phyloP scores from a whole-genome alignment of 2,113 vertebrate genomes.

The Engraulis encrasicolus region DNA sequence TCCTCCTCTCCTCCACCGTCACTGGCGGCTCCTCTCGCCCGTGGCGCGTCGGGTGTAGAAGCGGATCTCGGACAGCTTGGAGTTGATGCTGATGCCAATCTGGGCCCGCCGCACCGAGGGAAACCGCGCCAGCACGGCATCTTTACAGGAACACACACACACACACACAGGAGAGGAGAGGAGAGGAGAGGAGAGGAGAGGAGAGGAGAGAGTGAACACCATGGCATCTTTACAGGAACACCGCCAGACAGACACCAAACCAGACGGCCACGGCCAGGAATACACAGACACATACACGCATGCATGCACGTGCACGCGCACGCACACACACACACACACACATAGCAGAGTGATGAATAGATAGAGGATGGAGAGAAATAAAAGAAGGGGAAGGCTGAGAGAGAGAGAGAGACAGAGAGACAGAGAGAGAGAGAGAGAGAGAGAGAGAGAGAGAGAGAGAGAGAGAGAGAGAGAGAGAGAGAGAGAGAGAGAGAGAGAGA shows the following conservation, averaged over 20 bases:
- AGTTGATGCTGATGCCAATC: constrained; percentile 71
- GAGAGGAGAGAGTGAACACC: too few relatives aligned
- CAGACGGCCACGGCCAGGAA: not conserved
- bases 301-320: too few relatives aligned
- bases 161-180: too few relatives aligned
- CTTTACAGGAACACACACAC: constrained; percentile 48
- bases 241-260: not conserved
- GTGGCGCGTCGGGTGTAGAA: constrained; percentile 62
- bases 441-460: constrained; percentile 34
- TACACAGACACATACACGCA: too few relatives aligned
- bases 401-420: constrained; percentile 25
- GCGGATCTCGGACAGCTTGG: constrained; percentile 72
- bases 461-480: not conserved
- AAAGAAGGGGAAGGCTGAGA: constrained; percentile 21
- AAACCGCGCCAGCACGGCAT: constrained; percentile 69
- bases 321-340: not conserved
- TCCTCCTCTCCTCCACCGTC: not conserved
- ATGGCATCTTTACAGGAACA: not conserved
- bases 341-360: not conserved
- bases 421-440: constrained; percentile 33
- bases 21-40: not conserved
- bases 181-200: too few relatives aligned
- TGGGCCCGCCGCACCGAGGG: constrained; percentile 65
- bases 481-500: not conserved
- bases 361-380: constrained; percentile 16